Conservation (phyloP, 2,888 invertebrate genomes). For the Spodoptera littoralis region DNA sequence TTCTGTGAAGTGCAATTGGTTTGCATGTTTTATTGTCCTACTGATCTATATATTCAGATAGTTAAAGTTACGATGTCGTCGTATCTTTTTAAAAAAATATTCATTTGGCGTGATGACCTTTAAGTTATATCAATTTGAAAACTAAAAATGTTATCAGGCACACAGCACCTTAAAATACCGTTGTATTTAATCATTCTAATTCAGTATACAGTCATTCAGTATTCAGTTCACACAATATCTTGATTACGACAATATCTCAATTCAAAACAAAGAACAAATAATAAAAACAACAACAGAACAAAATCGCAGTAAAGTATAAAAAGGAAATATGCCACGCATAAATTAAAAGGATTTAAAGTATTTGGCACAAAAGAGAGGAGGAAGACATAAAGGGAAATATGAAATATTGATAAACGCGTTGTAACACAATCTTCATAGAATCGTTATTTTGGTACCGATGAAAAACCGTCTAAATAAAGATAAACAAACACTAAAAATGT, state of each 20-base stretch:
- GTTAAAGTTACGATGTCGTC: too few relatives aligned
- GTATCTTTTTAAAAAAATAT: too few relatives aligned
- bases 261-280: constrained; percentile 22
- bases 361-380: constrained; percentile 36
- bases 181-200: too few relatives aligned
- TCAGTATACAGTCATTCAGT: too few relatives aligned
- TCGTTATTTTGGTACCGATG: constrained; percentile 47
- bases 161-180: too few relatives aligned
- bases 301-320: constrained; percentile 33
- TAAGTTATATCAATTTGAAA: too few relatives aligned
- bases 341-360: constrained; percentile 46
- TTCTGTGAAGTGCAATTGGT: constrained; percentile 31
- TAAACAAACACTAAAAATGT: constrained; percentile 65
- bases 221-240: background rate
- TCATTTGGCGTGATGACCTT: too few relatives aligned
- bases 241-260: background rate
- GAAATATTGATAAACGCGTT: constrained; percentile 41
- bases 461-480: constrained; percentile 56
- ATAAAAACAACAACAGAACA: constrained; percentile 13
- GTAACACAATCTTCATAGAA: constrained; percentile 50
- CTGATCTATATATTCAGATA: too few relatives aligned
- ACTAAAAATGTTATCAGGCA: too few relatives aligned
- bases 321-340: constrained; percentile 38
- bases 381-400: constrained; percentile 31
- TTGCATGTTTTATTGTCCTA: constrained; percentile 21